Evolutionary conservation across 2,797 vertebrate species (phyloP).

Genomic region (Eulemur coronatus): DNA sequence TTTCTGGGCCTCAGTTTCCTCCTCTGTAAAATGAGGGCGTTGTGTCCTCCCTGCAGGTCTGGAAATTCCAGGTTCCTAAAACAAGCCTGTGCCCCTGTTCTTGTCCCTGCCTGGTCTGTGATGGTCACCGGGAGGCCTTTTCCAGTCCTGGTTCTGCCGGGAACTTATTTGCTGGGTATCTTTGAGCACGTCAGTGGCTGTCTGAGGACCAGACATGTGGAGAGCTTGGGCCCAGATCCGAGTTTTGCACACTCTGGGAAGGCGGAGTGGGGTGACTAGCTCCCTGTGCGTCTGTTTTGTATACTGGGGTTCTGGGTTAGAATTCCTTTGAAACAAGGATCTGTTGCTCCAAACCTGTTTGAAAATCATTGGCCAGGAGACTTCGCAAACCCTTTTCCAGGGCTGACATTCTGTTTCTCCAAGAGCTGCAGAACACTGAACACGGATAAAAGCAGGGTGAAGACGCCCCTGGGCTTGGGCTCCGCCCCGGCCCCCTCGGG

Average conservation of each 20-base stretch:
- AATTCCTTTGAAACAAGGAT: conserved; percentile 10
- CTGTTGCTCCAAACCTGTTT: not conserved
- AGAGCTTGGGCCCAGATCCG: not conserved
- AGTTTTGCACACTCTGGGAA: not conserved
- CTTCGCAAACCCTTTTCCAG: not conserved
- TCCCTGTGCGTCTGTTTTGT: not conserved
- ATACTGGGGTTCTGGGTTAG: not conserved
- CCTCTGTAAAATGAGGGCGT: not conserved
- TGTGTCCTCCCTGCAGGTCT: not conserved
- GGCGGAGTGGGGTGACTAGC: too few species aligned
- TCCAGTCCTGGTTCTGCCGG: not conserved
- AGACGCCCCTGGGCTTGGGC: not conserved
- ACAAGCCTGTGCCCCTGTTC: not conserved
- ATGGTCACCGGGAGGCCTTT: not conserved
- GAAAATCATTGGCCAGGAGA: not conserved
- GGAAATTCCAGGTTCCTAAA: not conserved
- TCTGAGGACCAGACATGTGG: not conserved
- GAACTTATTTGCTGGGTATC: not conserved
- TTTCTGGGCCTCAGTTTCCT: not conserved
- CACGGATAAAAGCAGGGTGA: not conserved
- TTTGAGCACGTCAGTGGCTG: not conserved
- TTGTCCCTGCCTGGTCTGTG: not conserved
- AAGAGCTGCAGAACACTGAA: not conserved
- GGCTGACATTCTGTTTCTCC: not conserved
- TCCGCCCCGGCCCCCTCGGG: not conserved